phyloP scores from a whole-genome alignment of 2,113 vertebrate genomes.

The Rhinolophus sinicus region DNA sequence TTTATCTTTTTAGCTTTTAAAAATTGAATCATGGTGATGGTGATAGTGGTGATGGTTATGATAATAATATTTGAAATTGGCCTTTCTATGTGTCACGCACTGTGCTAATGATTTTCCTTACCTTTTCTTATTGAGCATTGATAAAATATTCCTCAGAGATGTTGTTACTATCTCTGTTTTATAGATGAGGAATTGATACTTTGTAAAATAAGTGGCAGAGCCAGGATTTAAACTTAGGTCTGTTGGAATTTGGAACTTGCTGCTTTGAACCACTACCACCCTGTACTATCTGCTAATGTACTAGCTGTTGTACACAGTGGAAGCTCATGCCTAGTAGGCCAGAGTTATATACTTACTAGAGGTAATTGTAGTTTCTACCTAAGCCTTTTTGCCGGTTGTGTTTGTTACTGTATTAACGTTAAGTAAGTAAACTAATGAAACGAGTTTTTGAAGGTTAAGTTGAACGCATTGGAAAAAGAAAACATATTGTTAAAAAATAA shows the following conservation, averaged over 20 bases:
- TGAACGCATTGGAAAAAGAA: neutral
- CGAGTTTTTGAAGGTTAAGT: neutral
- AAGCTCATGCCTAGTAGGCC: neutral
- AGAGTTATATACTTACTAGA: neutral
- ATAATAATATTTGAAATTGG: neutral
- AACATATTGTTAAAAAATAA: neutral
- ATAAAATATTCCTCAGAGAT: neutral
- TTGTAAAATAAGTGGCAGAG: neutral
- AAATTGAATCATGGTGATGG: constrained; percentile 9
- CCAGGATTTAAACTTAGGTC: neutral
- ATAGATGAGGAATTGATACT: neutral
- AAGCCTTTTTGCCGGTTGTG: neutral
- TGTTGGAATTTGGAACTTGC: no score
- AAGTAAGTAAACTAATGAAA: constrained; percentile 22
- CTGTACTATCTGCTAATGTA: neutral
- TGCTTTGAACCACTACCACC: neutral
- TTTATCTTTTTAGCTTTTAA: constrained; percentile 3
- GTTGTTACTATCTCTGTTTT: neutral
- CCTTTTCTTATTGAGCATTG: neutral
- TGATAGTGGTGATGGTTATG: neutral
- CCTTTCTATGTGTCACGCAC: neutral
- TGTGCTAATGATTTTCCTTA: neutral
- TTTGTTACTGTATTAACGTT: neutral
- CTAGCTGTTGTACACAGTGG: neutral
- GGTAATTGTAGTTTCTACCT: neutral